A percentile compares a stretch with the other conserved stretches of the same genome.
These are phyloP conservation scores for Colletes latitarsis DNA, from an alignment of 1,140 invertebrate species.

Conservation along the genomic window DNA sequence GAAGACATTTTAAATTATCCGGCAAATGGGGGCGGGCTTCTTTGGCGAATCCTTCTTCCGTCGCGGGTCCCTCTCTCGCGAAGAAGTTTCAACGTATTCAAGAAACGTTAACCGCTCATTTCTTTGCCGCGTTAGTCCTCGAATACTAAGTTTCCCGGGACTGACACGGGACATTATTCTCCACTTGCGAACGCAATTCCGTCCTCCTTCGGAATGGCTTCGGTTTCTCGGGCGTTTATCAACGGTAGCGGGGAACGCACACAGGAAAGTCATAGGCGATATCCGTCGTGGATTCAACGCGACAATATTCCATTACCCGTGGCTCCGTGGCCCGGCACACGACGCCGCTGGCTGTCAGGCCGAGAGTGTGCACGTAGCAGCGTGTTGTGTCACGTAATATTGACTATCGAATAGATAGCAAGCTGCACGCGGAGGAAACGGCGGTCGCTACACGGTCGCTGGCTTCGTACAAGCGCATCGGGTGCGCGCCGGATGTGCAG, in stretches of 20 bases:
- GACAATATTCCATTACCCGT: constrained; percentile 63
- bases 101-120: constrained; percentile 19
- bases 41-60: not conserved
- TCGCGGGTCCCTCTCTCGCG: not conserved
- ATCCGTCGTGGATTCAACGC: constrained; percentile 36
- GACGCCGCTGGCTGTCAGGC: constrained; percentile 34
- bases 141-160: not conserved
- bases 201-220: not conserved
- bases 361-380: constrained; percentile 53
- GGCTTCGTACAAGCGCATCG: constrained; percentile 55
- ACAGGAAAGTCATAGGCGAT: constrained; percentile 41
- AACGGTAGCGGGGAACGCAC: not conserved
- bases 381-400: constrained; percentile 67
- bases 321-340: constrained; percentile 30
- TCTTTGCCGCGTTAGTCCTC: not conserved
- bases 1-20: not conserved
- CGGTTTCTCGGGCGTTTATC: constrained; percentile 4
- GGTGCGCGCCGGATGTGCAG: constrained; percentile 70
- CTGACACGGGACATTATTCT: constrained; percentile 23
- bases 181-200: not conserved
- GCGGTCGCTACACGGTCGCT: constrained; percentile 48
- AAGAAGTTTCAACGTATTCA: not conserved
- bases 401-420: constrained; percentile 71
- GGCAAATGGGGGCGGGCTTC: not conserved
- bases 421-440: constrained; percentile 40